Evolutionary conservation across 2,888 invertebrate species (phyloP).

Genomic region (Pardosa pseudoannulata): DNA sequence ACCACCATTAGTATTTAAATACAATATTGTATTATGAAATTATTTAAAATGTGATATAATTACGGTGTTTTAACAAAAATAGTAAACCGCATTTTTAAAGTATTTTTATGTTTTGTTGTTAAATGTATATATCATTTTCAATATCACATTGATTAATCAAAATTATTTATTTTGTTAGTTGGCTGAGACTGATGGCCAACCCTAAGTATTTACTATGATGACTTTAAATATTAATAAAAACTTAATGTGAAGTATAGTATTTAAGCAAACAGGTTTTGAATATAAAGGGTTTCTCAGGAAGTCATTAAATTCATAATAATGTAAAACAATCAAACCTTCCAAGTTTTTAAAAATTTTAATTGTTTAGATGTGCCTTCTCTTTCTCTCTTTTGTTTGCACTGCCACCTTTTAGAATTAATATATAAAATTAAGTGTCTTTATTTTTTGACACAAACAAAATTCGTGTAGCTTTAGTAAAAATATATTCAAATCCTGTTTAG

Average conservation of each 20-base stretch:
- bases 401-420: conserved; percentile 16
- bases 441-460: neutral
- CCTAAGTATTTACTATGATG: conserved; percentile 4
- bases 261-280: conserved; percentile 16
- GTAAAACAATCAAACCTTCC: neutral
- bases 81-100: neutral
- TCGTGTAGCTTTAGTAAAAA: neutral
- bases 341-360: conserved; percentile 1
- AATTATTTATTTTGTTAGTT: conserved; percentile 9
- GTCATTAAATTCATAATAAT: neutral
- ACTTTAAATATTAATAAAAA: neutral
- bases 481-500: conserved; percentile 64
- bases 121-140: neutral
- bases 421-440: neutral
- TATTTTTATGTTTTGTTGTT: neutral
- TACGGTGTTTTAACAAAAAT: neutral
- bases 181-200: conserved; percentile 11
- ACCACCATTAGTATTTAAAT: neutral
- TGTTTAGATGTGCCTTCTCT: conserved; percentile 13
- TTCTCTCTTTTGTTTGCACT: conserved; percentile 26
- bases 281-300: neutral
- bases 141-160: neutral
- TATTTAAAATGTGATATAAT: neutral
- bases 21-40: neutral
- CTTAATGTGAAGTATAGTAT: neutral